Evolutionary conservation across 2,888 invertebrate genomes (phyloP), one percentile per base, ranked within the genome.

Genomic region (Hemicrepidius hirtus): DNA sequence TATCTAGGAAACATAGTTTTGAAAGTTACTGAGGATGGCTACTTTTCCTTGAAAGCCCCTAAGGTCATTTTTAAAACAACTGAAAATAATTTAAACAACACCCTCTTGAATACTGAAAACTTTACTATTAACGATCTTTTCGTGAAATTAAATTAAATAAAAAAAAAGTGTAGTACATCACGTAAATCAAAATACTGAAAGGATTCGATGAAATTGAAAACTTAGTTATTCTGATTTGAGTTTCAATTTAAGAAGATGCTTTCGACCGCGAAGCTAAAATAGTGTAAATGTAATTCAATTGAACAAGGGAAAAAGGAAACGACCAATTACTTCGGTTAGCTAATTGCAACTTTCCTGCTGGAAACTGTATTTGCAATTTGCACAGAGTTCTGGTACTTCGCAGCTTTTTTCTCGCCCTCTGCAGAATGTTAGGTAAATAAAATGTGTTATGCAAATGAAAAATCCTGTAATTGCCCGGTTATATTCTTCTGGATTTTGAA

Each of bases 241-340:
- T 57, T 57, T 57, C 57, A 35, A n/a, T 32, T 57, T 57, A 57
- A 32, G 35, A 9, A n/a, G 35, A 24, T 65, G 59, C 66, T 35
- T 66, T 68, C 49, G 13, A 20, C 67, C 41, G 55, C 46, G 72
- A 70, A 63, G 75, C 69, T 76, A 55, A 77, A 78, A 77, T 78
- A 78, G 78, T 78, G 75, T 71, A 74, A 72, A 76, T 75, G 75
- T 78, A 78, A 78, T 78, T 78, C 75, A 78, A 78, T 78, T 70
- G 77, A 76, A 77, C 75, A 59, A 49, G 46, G 46, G 68, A 75
- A 73, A 75, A 77, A 74, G 77, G 77, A 77, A 77, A 77, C 77
- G 76, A 75, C 75, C 78, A 78, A 78, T 77, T 77, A 78, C 77
- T 77, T 77, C 75, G 78, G 77, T 76, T 78, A 78, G 78, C 76